Percentiles rank a stretch among this genome's conserved stretches.
Evolutionary conservation across 1,140 invertebrate species (phyloP).

Genomic region (Drosophila baimaii): DNA sequence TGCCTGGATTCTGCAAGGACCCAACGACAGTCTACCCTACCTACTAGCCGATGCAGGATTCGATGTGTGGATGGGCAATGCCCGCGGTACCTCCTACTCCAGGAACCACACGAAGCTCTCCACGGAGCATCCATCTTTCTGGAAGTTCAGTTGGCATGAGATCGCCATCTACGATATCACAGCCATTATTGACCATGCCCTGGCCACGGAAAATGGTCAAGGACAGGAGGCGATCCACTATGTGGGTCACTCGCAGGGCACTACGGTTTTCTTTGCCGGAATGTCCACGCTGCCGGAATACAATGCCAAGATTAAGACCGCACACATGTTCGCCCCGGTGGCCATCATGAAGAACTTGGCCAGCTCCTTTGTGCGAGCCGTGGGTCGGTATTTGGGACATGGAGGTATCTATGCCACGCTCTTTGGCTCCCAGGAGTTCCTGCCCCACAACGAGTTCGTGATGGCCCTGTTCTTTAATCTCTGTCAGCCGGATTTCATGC

Average conservation of each 20-base stretch:
- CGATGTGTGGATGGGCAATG: constrained; percentile 88
- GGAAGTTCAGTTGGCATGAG: constrained; percentile 88
- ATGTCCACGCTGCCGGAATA: constrained; percentile 86
- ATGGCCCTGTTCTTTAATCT: constrained; percentile 72
- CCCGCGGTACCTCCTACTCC: constrained; percentile 84
- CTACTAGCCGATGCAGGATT: constrained; percentile 89
- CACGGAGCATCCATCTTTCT: constrained; percentile 85
- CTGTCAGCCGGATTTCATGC: constrained; percentile 84
- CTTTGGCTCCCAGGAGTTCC: constrained; percentile 82
- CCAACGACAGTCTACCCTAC: constrained; percentile 85
- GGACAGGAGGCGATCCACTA: constrained; percentile 86
- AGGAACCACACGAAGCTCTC: constrained; percentile 84
- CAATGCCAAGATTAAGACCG: constrained; percentile 85
- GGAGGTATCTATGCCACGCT: constrained; percentile 79
- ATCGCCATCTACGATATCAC: constrained; percentile 89
- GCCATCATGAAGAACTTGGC: constrained; percentile 82
- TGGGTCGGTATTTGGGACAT: constrained; percentile 63
- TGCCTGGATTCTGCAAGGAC: constrained; percentile 89
- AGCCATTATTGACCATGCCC: constrained; percentile 88
- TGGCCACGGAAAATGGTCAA: constrained; percentile 85
- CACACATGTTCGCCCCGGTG: constrained; percentile 87
- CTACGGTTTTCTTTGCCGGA: constrained; percentile 86
- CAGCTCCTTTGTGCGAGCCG: constrained; percentile 66
- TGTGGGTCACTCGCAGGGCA: constrained; percentile 88
- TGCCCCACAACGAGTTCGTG: constrained; percentile 63